phyloP scores from a whole-genome alignment of 2,113 vertebrate genomes.

The Eolophus roseicapilla region DNA sequence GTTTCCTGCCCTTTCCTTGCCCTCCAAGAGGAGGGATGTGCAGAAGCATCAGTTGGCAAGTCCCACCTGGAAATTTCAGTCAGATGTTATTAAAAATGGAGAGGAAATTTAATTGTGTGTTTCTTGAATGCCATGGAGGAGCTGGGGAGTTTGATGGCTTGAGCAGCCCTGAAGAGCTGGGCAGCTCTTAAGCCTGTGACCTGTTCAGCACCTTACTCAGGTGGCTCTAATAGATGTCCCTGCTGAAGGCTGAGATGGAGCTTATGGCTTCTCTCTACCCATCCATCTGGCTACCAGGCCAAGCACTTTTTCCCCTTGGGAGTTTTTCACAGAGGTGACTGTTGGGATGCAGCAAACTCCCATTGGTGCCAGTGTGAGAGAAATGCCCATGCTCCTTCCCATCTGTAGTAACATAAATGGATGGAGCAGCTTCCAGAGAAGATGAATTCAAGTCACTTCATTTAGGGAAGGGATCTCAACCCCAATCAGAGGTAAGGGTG shows the following conservation, averaged over 20 bases:
- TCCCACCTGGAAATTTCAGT: not conserved
- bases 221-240: not conserved
- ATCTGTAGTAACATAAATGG: not conserved
- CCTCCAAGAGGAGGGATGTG: not conserved
- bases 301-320: not conserved
- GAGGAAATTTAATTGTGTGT: not conserved
- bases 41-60: not conserved
- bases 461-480: not conserved
- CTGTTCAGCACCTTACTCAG: not conserved
- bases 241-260: not conserved
- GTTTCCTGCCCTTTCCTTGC: not conserved
- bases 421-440: not conserved
- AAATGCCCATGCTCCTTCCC: not conserved
- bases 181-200: not conserved
- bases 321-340: not conserved
- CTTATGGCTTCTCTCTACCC: not conserved
- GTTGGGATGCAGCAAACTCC: not conserved
- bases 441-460: not conserved
- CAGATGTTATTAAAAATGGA: not conserved
- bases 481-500: not conserved
- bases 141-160: not conserved
- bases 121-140: not conserved
- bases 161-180: not conserved
- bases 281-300: not conserved
- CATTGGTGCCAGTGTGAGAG: not conserved